These are phyloP conservation scores for Stercorarius parasiticus DNA, from an alignment of 2,113 vertebrate genomes.

Conservation along the genomic window DNA sequence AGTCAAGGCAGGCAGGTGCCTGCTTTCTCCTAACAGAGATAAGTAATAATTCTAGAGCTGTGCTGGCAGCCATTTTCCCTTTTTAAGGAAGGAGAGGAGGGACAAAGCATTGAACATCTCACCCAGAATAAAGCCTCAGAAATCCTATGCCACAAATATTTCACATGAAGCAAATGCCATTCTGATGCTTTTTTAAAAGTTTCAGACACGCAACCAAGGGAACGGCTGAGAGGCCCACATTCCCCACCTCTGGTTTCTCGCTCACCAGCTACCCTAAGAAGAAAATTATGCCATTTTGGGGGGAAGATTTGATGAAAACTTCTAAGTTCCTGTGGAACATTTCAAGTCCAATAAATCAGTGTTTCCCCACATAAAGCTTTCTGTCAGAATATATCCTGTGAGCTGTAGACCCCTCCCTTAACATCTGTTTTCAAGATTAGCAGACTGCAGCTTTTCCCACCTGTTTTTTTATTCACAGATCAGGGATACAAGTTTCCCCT, in stretches of 20 bases:
- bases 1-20: neutral
- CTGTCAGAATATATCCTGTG: neutral
- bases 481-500: neutral
- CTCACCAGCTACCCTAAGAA: neutral
- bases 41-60: neutral
- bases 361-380: neutral
- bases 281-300: neutral
- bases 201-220: neutral
- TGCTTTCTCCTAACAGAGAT: neutral
- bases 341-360: neutral
- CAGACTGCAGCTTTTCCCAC: neutral
- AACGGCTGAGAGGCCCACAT: rapidly evolving
- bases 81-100: neutral
- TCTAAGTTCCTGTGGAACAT: neutral
- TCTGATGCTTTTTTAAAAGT: neutral
- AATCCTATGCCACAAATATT: neutral
- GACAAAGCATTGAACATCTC: neutral
- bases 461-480: neutral
- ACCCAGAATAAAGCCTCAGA: neutral
- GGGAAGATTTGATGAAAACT: neutral
- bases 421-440: neutral
- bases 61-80: neutral
- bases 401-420: neutral
- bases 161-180: neutral
- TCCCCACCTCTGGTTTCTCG: neutral